phyloP scores from a whole-genome alignment of 2,888 invertebrate genomes.

The Lasius platythorax region DNA sequence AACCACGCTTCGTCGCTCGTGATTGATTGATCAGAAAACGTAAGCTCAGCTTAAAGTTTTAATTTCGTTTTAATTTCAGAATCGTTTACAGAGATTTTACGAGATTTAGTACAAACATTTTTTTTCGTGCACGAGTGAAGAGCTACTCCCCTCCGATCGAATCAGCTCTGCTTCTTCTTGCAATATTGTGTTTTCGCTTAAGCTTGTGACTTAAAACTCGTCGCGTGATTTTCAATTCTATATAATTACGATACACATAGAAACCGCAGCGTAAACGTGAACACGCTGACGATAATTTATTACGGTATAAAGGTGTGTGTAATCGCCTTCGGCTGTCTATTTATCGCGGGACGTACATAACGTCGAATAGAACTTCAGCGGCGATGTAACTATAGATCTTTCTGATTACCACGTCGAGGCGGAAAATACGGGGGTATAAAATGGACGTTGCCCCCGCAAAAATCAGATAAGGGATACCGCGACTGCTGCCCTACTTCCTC shows the following conservation, averaged over 20 bases:
- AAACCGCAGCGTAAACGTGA: not conserved
- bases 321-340: constrained; percentile 41
- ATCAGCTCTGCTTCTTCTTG: not conserved
- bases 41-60: constrained; percentile 56
- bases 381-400: constrained; percentile 48
- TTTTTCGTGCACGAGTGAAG: constrained; percentile 51
- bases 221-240: constrained; percentile 35
- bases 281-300: constrained; percentile 43
- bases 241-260: not conserved
- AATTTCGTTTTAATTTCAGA: constrained; percentile 61
- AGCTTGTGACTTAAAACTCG: not conserved
- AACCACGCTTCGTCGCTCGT: constrained; percentile 42
- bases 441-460: constrained; percentile 65
- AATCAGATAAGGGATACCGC: constrained; percentile 73
- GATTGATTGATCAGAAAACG: constrained; percentile 63
- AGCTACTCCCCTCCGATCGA: constrained; percentile 1
- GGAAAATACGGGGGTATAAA: constrained; percentile 60
- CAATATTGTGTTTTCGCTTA: not conserved
- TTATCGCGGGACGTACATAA: constrained; percentile 34
- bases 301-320: constrained; percentile 30
- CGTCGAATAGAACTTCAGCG: constrained; percentile 42
- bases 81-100: constrained; percentile 23
- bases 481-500: constrained; percentile 70
- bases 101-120: constrained; percentile 62
- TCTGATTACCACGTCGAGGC: constrained; percentile 49